These are phyloP conservation scores for Trematocara nigrifrons DNA, from an alignment of 2,113 vertebrate genomes.

Conservation along the genomic window DNA sequence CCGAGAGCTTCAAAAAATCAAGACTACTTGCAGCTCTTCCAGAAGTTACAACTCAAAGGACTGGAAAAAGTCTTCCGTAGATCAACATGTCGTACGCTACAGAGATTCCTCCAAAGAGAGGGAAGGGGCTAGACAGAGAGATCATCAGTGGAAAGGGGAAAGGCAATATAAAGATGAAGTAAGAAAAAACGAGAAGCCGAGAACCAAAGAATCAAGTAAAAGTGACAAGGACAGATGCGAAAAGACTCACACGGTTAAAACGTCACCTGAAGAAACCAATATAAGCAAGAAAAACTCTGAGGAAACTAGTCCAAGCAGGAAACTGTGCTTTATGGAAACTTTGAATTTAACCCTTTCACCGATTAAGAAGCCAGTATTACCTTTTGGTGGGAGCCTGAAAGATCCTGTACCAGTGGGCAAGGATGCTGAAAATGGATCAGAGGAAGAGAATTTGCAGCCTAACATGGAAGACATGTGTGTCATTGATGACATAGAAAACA, in stretches of 20 bases:
- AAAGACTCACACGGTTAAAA: slow-evolving; percentile 20
- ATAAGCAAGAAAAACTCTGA: neutral
- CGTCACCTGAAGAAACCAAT: neutral
- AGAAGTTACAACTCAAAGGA: slow-evolving; percentile 30
- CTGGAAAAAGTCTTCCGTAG: neutral
- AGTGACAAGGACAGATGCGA: slow-evolving; percentile 50
- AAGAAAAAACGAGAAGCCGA: slow-evolving; percentile 61
- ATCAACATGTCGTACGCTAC: neutral
- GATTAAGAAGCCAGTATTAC: slow-evolving; percentile 75
- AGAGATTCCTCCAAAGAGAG: slow-evolving; percentile 21
- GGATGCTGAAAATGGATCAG: neutral
- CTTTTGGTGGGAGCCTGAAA: neutral
- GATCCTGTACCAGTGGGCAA: neutral
- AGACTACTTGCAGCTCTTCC: neutral
- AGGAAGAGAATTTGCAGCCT: slow-evolving; percentile 22
- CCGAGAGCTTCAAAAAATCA: slow-evolving; percentile 6
- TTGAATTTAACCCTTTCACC: slow-evolving; percentile 94
- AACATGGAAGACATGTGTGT: slow-evolving; percentile 60
- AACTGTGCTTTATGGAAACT: slow-evolving; percentile 95
- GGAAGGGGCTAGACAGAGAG: slow-evolving; percentile 28
- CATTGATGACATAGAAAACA: slow-evolving; percentile 58
- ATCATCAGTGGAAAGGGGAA: slow-evolving; percentile 44
- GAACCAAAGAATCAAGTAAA: neutral
- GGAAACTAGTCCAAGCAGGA: slow-evolving; percentile 69
- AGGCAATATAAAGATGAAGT: slow-evolving; percentile 23